phyloP scores from a whole-genome alignment of 2,113 vertebrate species.

The Arvicanthis niloticus region DNA sequence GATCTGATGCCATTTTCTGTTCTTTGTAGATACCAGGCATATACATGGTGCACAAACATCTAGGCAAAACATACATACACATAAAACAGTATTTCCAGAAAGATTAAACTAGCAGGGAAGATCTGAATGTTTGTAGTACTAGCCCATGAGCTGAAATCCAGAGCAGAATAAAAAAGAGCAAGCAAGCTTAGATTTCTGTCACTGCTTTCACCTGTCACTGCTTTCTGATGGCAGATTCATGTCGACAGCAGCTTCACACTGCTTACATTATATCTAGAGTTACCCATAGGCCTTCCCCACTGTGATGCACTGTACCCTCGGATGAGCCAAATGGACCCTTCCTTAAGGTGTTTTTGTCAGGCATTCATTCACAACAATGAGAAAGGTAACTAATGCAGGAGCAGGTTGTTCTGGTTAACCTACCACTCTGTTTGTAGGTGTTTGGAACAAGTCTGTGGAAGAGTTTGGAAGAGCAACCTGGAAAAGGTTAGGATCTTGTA shows the following conservation, averaged over 20 bases:
- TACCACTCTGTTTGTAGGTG: background rate
- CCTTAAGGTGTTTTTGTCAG: background rate
- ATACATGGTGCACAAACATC: background rate
- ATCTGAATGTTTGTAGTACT: background rate
- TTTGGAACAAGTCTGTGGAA: background rate
- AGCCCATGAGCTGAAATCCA: background rate
- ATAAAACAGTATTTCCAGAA: background rate
- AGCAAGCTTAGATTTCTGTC: background rate
- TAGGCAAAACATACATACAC: background rate
- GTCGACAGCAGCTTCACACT: too few species aligned
- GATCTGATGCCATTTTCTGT: background rate
- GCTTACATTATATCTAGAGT: background rate
- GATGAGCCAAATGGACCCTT: background rate
- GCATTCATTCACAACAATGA: background rate
- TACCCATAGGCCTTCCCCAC: background rate
- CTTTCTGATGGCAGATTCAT: background rate
- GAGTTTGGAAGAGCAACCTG: background rate
- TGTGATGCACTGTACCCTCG: background rate
- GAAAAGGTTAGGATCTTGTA: background rate
- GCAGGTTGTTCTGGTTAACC: background rate
- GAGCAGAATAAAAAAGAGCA: background rate
- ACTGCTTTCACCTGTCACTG: background rate
- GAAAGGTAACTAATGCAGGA: too few species aligned
- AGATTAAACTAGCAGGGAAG: background rate
- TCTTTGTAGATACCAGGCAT: background rate